Conservation (phyloP, 2,888 invertebrate genomes). For the Coleophora deauratella region DNA sequence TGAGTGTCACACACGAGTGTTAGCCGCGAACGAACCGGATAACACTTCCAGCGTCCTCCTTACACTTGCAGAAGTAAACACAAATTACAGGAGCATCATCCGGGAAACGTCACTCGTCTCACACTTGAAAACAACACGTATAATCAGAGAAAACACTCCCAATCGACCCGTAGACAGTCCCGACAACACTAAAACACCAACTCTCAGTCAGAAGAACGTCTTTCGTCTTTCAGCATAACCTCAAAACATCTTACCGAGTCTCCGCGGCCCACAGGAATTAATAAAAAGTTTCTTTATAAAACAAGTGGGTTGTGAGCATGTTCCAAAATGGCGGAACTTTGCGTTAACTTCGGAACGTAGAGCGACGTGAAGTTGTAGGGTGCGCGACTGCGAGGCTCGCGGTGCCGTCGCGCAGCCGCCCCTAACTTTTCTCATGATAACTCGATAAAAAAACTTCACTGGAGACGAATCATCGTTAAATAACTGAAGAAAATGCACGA, state of each 20-base stretch:
- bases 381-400: slow-evolving; percentile 57
- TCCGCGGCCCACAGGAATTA: slow-evolving; percentile 75
- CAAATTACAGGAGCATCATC: slow-evolving; percentile 60
- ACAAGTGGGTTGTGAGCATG: slow-evolving; percentile 76
- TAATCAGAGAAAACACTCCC: slow-evolving; percentile 53
- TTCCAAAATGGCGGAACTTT: slow-evolving; percentile 76
- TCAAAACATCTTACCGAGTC: slow-evolving; percentile 74
- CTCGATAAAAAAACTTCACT: slow-evolving; percentile 48
- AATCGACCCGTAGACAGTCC: slow-evolving; percentile 31
- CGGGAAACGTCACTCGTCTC: slow-evolving; percentile 54
- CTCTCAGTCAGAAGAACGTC: slow-evolving; percentile 51
- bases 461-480: slow-evolving; percentile 27
- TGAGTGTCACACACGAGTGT: slow-evolving; percentile 20
- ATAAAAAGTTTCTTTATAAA: slow-evolving; percentile 77
- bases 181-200: slow-evolving; percentile 37
- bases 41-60: slow-evolving; percentile 47
- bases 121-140: slow-evolving; percentile 67
- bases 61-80: slow-evolving; percentile 64
- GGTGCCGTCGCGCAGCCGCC: slow-evolving; percentile 51
- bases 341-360: slow-evolving; percentile 74
- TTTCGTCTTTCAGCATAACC: slow-evolving; percentile 65
- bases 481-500: slow-evolving; percentile 31
- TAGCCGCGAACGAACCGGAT: slow-evolving; percentile 46
- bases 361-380: slow-evolving; percentile 72
- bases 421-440: slow-evolving; percentile 63